Conservation (phyloP, 2,113 vertebrate genomes). For the Tinamus guttatus region DNA sequence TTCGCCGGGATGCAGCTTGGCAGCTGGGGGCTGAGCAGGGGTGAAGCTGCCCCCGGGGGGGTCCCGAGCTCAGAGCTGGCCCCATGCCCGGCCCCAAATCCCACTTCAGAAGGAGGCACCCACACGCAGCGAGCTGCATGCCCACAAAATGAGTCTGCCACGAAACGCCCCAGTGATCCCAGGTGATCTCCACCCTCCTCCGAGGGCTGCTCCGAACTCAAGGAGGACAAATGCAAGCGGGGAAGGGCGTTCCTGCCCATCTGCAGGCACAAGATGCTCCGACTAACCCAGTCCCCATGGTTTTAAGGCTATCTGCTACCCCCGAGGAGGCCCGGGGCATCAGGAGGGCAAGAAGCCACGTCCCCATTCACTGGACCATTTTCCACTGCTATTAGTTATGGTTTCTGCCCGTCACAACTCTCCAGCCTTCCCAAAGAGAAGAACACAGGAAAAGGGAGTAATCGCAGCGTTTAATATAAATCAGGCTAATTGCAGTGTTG, state of each 20-base stretch:
- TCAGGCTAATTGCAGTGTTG: background rate
- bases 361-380: fast-evolving
- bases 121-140: background rate
- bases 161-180: background rate
- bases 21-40: background rate
- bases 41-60: background rate
- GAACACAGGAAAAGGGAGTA: background rate
- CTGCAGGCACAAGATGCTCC: background rate
- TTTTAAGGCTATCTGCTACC: background rate
- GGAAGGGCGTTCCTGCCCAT: background rate
- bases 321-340: background rate
- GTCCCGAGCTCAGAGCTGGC: background rate
- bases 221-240: background rate
- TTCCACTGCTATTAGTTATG: background rate
- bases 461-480: background rate
- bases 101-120: constrained; percentile 56
- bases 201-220: background rate
- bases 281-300: background rate
- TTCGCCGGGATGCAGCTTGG: too few species aligned
- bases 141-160: background rate
- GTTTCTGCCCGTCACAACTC: background rate
- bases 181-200: constrained; percentile 1
- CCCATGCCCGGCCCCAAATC: constrained; percentile 26
- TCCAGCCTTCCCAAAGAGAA: background rate
- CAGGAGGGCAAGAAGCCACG: background rate